These are phyloP conservation scores for Stenichneumon culpator DNA, from an alignment of 2,888 invertebrate genomes.

Conservation along the genomic window DNA sequence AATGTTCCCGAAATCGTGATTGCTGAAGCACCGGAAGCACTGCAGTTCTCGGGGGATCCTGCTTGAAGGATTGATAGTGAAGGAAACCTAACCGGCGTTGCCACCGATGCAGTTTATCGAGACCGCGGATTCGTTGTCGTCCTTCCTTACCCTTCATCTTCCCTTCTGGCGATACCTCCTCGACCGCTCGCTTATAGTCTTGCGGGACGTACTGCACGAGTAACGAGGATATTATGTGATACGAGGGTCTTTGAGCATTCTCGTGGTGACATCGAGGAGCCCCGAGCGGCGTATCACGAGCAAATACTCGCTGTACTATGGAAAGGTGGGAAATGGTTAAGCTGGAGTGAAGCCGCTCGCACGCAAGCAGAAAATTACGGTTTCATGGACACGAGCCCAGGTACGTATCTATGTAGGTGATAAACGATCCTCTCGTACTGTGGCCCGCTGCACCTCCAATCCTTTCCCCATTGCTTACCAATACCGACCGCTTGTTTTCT, in stretches of 20 bases:
- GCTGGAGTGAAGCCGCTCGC: conserved; percentile 49
- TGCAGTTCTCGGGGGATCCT: conserved; percentile 9
- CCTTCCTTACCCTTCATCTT: conserved; percentile 4
- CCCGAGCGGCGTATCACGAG: conserved; percentile 42
- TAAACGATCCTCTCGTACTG: conserved; percentile 55
- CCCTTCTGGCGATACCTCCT: conserved; percentile 19
- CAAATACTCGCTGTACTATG: conserved; percentile 33
- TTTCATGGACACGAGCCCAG: conserved; percentile 64
- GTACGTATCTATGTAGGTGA: conserved; percentile 60
- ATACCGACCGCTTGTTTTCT: conserved; percentile 38
- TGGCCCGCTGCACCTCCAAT: conserved; percentile 14
- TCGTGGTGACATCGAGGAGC: conserved; percentile 56
- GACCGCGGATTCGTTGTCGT: conserved; percentile 30
- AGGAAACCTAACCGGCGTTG: conserved; percentile 33
- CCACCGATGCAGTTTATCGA: conserved; percentile 55
- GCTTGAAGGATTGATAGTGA: conserved; percentile 50
- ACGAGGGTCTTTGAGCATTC: conserved; percentile 57
- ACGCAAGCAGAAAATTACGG: conserved; percentile 66
- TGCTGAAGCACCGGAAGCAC: conserved; percentile 15
- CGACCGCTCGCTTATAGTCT: conserved; percentile 38
- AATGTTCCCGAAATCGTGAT: not conserved
- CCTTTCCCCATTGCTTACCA: conserved; percentile 4
- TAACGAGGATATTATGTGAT: conserved; percentile 66
- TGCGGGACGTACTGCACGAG: conserved; percentile 39
- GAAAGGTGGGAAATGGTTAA: conserved; percentile 45